Evolutionary conservation across 1,140 invertebrate species (phyloP), one percentile per base, ranked within the genome.

Genomic region (Holcopasites calliopsidis): DNA sequence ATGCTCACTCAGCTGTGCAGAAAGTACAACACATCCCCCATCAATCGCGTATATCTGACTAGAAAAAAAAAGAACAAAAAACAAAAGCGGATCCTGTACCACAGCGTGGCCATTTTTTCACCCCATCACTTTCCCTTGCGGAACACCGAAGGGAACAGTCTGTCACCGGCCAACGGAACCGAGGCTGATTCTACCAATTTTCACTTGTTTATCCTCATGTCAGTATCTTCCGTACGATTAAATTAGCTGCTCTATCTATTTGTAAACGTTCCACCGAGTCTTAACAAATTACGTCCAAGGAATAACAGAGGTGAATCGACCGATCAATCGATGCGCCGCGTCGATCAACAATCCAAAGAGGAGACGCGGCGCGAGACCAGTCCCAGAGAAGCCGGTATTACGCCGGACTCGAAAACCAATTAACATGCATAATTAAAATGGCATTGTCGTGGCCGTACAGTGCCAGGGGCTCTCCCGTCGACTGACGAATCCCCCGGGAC

Each of bases 361-460:
- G 60, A 81, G 79, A 69, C 44, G 72, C 50, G 35, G 50, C 61
- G 81, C 79, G 82, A 86, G 86, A 80, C 80, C 70, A 80, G 80
- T 83, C 80, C 73, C 80, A 84, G 87, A 87, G 87, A 82, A 82
- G 80, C 82, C 81, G 81, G 82, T 76, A 80, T 84, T 85, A 83
- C 85, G 79, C 81, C 77, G 87, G 84, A 83, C 85, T 82, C 85
- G 85, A 83, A 88, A 89, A 88, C 88, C 89, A 91, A 92, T 92
- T 92, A 92, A 89, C 91, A 90, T 90, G 89, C 86, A 91, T 92
- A 92, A 92, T 92, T 90, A 90, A 91, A 88, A 90, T 85, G 89
- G 84, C 86, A 90, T 88, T 88, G 86, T 88, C 84, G 84, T 85
- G 80, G 85, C 84, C 75, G 85, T 79, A 44, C 69, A 79, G 69